phyloP scores from a whole-genome alignment of 1,140 invertebrate genomes.

The Drosophila serrata region DNA sequence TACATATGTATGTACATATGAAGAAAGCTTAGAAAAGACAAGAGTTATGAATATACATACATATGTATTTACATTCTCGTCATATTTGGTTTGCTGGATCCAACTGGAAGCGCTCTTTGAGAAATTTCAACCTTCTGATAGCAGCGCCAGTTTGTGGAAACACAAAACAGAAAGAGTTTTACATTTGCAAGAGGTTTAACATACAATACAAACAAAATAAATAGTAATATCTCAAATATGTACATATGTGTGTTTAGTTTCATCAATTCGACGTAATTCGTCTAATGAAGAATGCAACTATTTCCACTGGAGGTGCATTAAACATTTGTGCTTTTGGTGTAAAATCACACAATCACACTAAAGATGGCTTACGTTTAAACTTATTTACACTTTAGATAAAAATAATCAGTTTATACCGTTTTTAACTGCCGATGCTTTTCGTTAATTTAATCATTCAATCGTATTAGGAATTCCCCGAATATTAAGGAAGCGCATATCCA shows the following conservation, averaged over 20 bases:
- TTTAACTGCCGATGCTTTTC: too few species aligned
- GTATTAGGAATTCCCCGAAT: too few species aligned
- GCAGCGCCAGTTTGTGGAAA: not conserved
- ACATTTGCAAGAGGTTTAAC: not conserved
- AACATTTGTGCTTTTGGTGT: not conserved
- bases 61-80: not conserved
- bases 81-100: constrained; percentile 7
- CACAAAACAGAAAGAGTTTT: not conserved
- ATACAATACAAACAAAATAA: not conserved
- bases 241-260: not conserved
- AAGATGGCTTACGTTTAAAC: not conserved
- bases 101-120: not conserved
- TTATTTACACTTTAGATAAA: too few species aligned
- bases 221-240: not conserved
- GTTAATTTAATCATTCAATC: too few species aligned
- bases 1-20: not conserved
- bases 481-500: too few species aligned
- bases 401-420: too few species aligned
- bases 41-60: not conserved
- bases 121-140: not conserved
- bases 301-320: not conserved
- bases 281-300: fast-evolving
- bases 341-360: not conserved
- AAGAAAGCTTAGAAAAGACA: constrained; percentile 3
- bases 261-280: not conserved